phyloP scores from a whole-genome alignment of 2,113 vertebrate genomes.

The Melanocharis versteri region DNA sequence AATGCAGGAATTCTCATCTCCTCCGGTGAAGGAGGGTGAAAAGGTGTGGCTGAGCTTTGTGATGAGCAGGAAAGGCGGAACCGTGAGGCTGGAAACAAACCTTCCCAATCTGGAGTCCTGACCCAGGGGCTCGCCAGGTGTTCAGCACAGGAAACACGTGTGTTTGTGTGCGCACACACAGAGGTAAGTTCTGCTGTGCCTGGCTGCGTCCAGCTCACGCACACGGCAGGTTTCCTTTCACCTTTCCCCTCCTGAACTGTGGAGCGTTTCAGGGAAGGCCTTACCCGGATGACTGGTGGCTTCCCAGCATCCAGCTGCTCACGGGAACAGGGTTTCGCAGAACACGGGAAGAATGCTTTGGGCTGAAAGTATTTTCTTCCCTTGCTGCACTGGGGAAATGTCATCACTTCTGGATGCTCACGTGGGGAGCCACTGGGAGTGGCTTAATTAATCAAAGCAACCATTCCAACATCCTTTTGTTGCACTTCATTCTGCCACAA shows the following conservation, averaged over 20 bases:
- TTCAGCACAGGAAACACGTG: accelerated
- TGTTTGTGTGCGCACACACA: neutral
- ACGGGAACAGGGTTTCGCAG: neutral
- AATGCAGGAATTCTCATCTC: neutral
- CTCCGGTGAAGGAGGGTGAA: neutral
- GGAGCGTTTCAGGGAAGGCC: neutral
- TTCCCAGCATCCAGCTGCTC: neutral
- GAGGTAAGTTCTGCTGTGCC: accelerated
- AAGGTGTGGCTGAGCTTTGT: neutral
- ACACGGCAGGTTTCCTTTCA: accelerated
- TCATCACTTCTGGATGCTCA: accelerated
- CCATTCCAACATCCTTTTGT: accelerated
- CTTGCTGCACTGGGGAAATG: accelerated
- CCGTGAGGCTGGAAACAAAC: neutral
- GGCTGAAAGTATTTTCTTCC: neutral
- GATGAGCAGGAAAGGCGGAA: neutral
- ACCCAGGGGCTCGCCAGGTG: neutral
- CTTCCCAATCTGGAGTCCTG: neutral
- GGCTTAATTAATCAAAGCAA: neutral
- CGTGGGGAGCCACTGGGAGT: accelerated
- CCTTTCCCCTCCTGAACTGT: neutral
- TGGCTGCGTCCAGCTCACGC: neutral
- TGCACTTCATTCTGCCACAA: neutral
- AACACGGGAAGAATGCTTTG: accelerated
- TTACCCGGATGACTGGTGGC: accelerated